Evolutionary conservation across 2,888 invertebrate genomes (phyloP).

Genomic region (Athripsodes cinereus): DNA sequence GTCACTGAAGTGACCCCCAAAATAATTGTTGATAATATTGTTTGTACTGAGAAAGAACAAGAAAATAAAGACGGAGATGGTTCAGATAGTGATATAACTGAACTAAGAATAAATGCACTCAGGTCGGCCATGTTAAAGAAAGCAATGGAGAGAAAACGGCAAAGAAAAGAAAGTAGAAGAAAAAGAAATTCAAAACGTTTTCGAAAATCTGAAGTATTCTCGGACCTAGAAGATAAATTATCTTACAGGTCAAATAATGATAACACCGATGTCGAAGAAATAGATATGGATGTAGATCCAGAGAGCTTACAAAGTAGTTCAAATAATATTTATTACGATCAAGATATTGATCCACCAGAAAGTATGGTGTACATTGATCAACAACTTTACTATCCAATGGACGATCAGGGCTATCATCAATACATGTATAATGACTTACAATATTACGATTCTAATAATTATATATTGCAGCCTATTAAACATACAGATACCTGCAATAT

Average conservation of each 20-base stretch:
- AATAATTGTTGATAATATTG: not conserved
- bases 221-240: constrained; percentile 32
- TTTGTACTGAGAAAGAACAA: constrained; percentile 8
- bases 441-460: constrained; percentile 18
- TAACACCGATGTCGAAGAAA: constrained; percentile 47
- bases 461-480: constrained; percentile 10
- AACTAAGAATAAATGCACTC: constrained; percentile 59
- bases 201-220: constrained; percentile 37
- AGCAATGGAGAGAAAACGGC: constrained; percentile 51
- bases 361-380: not conserved
- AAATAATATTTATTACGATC: not conserved
- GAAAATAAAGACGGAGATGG: constrained; percentile 45
- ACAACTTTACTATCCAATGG: not conserved
- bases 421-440: constrained; percentile 16
- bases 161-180: constrained; percentile 28
- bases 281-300: constrained; percentile 46
- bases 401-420: not conserved
- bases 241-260: constrained; percentile 32
- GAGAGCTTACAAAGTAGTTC: not conserved
- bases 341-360: not conserved
- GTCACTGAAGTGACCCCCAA: not conserved
- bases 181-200: constrained; percentile 41
- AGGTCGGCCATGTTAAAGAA: constrained; percentile 63
- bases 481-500: not conserved
- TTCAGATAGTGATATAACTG: constrained; percentile 54